These are phyloP conservation scores for Liposcelis brunnea DNA, from an alignment of 2,888 invertebrate genomes.

Conservation along the genomic window DNA sequence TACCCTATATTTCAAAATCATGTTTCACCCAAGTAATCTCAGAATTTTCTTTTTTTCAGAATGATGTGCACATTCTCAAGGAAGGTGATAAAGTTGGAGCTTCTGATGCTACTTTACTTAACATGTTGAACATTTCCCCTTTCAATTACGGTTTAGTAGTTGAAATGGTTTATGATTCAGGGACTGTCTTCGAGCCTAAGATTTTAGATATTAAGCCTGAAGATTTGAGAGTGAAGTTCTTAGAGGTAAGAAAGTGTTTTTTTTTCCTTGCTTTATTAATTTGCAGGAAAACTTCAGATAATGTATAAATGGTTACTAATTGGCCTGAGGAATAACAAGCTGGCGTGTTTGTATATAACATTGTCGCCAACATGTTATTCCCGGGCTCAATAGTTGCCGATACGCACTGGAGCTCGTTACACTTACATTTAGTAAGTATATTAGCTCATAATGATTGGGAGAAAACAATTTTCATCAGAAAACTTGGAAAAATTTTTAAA, in stretches of 20 bases:
- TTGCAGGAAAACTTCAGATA: not conserved
- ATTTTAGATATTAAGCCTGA: constrained; percentile 97
- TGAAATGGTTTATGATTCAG: constrained; percentile 94
- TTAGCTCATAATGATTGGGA: too few relatives aligned
- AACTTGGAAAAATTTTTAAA: too few relatives aligned
- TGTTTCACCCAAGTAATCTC: too few relatives aligned
- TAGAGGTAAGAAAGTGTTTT: constrained; percentile 46
- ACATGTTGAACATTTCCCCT: constrained; percentile 99
- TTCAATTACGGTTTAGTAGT: constrained; percentile 97
- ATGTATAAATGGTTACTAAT: not conserved
- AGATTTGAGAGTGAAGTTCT: constrained; percentile 78
- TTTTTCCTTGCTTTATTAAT: too few relatives aligned
- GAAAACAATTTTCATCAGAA: too few relatives aligned
- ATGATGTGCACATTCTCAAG: constrained; percentile 79
- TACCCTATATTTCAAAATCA: too few relatives aligned
- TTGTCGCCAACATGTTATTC: constrained; percentile 8
- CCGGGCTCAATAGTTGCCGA: not conserved
- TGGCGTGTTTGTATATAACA: constrained; percentile 1
- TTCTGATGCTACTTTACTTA: constrained; percentile 93
- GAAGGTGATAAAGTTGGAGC: constrained; percentile 97
- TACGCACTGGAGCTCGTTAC: too few relatives aligned
- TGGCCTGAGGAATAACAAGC: constrained; percentile 7
- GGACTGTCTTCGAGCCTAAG: constrained; percentile 91
- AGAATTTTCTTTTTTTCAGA: too few relatives aligned
- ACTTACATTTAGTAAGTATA: too few relatives aligned